Percentiles rank a stretch among this genome's conserved stretches.
These are phyloP conservation scores for Melanotaenia maccullochi DNA, from an alignment of 2,797 vertebrate species.

Conservation along the genomic window DNA sequence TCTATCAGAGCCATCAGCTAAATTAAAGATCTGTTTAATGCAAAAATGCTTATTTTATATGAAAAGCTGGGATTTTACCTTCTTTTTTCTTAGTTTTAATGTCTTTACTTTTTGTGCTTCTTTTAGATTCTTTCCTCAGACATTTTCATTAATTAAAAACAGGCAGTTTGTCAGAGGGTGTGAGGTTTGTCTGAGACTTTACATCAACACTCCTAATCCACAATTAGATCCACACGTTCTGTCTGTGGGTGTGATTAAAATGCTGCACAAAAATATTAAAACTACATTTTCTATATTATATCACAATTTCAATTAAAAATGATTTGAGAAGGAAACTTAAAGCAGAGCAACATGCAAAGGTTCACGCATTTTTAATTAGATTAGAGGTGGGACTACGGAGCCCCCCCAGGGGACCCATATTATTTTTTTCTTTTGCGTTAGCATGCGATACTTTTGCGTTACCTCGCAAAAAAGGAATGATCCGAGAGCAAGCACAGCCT, in stretches of 20 bases:
- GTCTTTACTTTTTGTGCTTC: background rate
- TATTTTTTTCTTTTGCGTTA: too few relatives aligned
- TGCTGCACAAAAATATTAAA: background rate
- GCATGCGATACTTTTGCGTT: too few relatives aligned
- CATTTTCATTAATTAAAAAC: background rate
- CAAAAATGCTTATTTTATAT: background rate
- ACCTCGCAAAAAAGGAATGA: too few relatives aligned
- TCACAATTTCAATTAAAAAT: too few relatives aligned
- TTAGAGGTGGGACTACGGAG: too few relatives aligned
- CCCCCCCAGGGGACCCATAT: too few relatives aligned
- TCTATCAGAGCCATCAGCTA: background rate
- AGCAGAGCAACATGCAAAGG: too few relatives aligned
- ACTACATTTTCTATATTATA: background rate
- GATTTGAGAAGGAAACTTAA: too few relatives aligned
- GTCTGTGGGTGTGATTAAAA: background rate
- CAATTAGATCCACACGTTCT: background rate
- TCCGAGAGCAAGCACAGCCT: too few relatives aligned
- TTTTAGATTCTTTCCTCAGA: background rate
- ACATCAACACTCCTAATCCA: background rate
- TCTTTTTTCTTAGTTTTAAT: background rate
- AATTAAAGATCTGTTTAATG: background rate
- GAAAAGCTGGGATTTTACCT: background rate
- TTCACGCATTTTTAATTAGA: too few relatives aligned
- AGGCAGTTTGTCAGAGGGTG: background rate
- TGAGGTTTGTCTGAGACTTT: background rate